Evolutionary conservation across 2,797 vertebrate species (phyloP).

Genomic region (Telmatherina bonti): DNA sequence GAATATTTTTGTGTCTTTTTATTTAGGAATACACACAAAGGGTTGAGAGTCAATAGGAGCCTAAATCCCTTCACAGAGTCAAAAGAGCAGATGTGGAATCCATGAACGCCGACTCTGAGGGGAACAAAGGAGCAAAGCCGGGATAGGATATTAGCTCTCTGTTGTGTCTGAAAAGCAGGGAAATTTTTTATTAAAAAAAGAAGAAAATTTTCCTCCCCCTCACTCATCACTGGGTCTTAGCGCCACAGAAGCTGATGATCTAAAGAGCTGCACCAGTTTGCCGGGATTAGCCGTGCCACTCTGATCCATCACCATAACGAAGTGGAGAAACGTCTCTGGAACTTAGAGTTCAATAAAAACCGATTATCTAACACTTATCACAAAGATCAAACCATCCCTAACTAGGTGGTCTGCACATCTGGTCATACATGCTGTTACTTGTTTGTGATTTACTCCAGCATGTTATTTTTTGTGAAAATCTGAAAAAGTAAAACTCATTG

Average conservation of each 20-base stretch:
- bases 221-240: conserved; percentile 66
- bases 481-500: conserved; percentile 45
- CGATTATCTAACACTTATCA: conserved; percentile 47
- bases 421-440: conserved; percentile 41
- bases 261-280: conserved; percentile 71
- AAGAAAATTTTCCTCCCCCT: conserved; percentile 37
- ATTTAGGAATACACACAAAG: conserved; percentile 40
- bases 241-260: conserved; percentile 62
- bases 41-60: conserved; percentile 50
- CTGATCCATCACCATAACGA: conserved; percentile 58
- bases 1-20: conserved; percentile 8
- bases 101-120: conserved; percentile 42
- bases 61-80: conserved; percentile 51
- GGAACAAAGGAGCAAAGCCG: conserved; percentile 67
- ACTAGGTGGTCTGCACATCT: conserved; percentile 9
- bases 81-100: conserved; percentile 41
- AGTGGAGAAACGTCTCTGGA: neutral
- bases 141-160: conserved; percentile 54
- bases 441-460: conserved; percentile 50
- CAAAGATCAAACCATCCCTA: conserved; percentile 17
- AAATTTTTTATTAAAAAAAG: conserved; percentile 14
- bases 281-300: conserved; percentile 72
- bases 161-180: conserved; percentile 42
- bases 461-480: conserved; percentile 2
- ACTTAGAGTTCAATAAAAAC: conserved; percentile 36